Conservation (phyloP, 1,140 invertebrate species). For the Aphaenogaster floridana region DNA sequence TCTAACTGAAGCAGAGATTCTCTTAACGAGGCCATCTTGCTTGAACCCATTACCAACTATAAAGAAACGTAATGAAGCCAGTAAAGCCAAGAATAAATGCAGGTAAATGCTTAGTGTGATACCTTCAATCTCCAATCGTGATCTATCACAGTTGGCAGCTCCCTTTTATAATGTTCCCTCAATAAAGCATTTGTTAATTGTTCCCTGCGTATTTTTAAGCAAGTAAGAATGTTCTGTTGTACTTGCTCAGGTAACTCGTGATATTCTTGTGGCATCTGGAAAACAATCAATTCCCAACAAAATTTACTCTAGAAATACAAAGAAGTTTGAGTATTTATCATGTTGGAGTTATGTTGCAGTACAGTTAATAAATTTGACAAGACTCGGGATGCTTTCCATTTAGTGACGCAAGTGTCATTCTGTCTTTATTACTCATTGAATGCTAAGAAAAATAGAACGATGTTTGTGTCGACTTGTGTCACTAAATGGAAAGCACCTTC, state of each 20-base stretch:
- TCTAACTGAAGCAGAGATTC: constrained; percentile 83
- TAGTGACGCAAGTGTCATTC: too few species aligned
- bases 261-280: constrained; percentile 82
- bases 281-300: constrained; percentile 31
- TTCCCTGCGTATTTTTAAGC: constrained; percentile 79
- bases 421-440: too few species aligned
- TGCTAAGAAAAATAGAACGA: too few species aligned
- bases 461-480: too few species aligned
- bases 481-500: too few species aligned
- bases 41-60: constrained; percentile 84
- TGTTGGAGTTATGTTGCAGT: background rate
- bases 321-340: background rate
- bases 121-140: constrained; percentile 85
- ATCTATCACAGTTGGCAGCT: constrained; percentile 78
- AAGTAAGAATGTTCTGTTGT: constrained; percentile 75
- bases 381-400: too few species aligned
- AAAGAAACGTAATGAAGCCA: constrained; percentile 38
- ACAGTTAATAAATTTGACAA: background rate
- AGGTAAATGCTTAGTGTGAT: background rate
- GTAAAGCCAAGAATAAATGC: background rate
- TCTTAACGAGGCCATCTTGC: constrained; percentile 80
- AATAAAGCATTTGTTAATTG: constrained; percentile 78
- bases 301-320: constrained; percentile 35
- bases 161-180: constrained; percentile 74
- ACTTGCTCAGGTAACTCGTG: constrained; percentile 79